Conservation (phyloP, 1,140 invertebrate genomes). For the Drosophila orena region DNA sequence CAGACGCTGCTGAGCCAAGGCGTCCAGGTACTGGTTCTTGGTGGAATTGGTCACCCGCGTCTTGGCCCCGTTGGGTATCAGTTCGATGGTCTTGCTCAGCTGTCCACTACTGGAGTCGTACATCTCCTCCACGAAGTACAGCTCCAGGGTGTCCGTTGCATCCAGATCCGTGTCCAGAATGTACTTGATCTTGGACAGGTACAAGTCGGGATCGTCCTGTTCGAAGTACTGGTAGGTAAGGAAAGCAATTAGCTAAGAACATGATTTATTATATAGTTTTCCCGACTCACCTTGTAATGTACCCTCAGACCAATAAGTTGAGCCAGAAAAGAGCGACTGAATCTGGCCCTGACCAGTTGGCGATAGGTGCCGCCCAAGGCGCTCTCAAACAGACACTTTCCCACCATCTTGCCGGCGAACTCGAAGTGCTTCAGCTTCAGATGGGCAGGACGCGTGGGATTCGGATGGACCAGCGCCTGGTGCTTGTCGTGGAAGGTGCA, state of each 20-base stretch:
- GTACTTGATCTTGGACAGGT: conserved; percentile 96
- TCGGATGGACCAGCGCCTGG: conserved; percentile 95
- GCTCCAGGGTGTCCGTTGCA: conserved; percentile 90
- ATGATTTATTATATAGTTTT: conserved; percentile 49
- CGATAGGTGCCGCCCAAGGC: conserved; percentile 94
- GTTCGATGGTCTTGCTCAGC: conserved; percentile 90
- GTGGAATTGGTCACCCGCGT: conserved; percentile 81
- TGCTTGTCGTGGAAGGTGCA: conserved; percentile 93
- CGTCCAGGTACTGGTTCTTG: conserved; percentile 91
- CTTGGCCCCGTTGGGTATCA: conserved; percentile 90
- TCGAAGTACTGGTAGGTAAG: conserved; percentile 91
- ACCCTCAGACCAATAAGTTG: conserved; percentile 96
- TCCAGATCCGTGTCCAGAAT: conserved; percentile 95
- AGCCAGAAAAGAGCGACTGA: conserved; percentile 96
- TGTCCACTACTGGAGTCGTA: conserved; percentile 91
- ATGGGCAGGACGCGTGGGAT: conserved; percentile 90
- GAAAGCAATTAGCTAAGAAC: background rate
- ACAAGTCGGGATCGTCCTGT: conserved; percentile 97
- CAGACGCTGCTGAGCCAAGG: conserved; percentile 94
- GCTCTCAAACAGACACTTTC: conserved; percentile 91
- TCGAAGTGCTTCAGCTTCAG: conserved; percentile 96
- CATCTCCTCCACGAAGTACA: conserved; percentile 95
- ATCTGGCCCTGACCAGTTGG: conserved; percentile 94
- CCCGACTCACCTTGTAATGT: conserved; percentile 90
- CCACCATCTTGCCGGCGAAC: conserved; percentile 97